Percentiles rank a stretch among this genome's conserved stretches.
Conservation (phyloP, 53 echinoderm and acorn worm species). For the Paracentrotus lividus region DNA sequence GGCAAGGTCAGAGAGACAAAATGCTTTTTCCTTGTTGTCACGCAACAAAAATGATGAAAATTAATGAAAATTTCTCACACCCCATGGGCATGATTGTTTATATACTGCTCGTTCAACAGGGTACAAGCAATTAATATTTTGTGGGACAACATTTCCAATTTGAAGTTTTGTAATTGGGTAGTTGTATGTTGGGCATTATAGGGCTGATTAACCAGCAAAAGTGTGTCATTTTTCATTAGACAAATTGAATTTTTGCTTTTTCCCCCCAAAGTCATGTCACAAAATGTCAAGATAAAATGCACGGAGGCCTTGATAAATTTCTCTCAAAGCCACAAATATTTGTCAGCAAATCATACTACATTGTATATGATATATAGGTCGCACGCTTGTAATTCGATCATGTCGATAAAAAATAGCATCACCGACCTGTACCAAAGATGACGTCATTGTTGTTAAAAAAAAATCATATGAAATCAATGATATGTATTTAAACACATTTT, state of each 20-base stretch:
- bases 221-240: neutral
- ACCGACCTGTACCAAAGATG: too few relatives aligned
- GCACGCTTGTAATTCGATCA: too few relatives aligned
- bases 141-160: neutral
- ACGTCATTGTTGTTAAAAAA: too few relatives aligned
- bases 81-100: neutral
- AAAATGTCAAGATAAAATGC: neutral
- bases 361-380: too few relatives aligned
- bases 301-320: neutral
- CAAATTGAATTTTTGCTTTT: neutral
- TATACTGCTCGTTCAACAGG: neutral
- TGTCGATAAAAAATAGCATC: too few relatives aligned
- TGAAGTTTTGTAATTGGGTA: neutral
- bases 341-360: too few relatives aligned
- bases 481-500: too few relatives aligned
- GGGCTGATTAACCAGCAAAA: neutral
- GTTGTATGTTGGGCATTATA: neutral
- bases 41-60: neutral
- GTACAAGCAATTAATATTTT: constrained; percentile 22
- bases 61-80: neutral
- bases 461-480: too few relatives aligned
- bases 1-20: neutral
- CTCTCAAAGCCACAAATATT: too few relatives aligned
- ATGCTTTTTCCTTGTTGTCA: neutral
- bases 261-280: neutral